phyloP scores from a whole-genome alignment of 2,113 vertebrate genomes.

The Cyanistes caeruleus region DNA sequence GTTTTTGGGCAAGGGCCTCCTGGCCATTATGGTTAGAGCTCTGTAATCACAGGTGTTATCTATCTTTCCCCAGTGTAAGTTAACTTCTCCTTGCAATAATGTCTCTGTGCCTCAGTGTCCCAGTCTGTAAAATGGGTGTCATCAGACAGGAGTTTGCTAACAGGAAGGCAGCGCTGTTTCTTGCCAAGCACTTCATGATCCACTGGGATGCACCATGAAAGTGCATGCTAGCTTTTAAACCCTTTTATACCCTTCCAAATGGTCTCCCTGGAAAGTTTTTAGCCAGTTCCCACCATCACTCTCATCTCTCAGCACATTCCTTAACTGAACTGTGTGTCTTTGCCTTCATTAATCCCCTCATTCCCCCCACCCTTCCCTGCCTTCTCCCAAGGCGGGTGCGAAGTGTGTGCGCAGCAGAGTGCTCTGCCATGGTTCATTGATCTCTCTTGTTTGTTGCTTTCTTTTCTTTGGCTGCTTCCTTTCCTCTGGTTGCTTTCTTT shows the following conservation, averaged over 20 bases:
- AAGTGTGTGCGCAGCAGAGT: not conserved
- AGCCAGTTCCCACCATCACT: rapidly evolving
- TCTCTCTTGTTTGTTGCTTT: not conserved
- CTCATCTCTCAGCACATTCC: not conserved
- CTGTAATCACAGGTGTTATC: not conserved
- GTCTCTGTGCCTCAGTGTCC: not conserved
- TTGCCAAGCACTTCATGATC: not conserved
- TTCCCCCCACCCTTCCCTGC: not conserved
- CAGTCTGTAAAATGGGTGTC: not conserved
- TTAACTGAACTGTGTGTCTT: not conserved
- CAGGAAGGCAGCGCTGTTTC: not conserved
- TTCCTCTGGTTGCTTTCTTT: not conserved
- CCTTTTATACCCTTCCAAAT: not conserved
- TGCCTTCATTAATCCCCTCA: not conserved
- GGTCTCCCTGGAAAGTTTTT: not conserved
- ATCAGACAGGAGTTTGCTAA: not conserved
- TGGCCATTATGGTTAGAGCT: not conserved
- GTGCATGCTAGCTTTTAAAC: not conserved
- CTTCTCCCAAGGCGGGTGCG: not conserved
- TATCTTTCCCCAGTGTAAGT: not conserved
- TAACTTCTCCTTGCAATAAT: not conserved
- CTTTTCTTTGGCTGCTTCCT: not conserved
- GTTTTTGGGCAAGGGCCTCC: not conserved
- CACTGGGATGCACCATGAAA: not conserved
- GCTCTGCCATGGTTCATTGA: not conserved